A percentile compares a stretch with the other conserved stretches of the same genome.
These are phyloP conservation scores for Phytoseiulus persimilis DNA, from an alignment of 2,888 invertebrate genomes.

Conservation along the genomic window DNA sequence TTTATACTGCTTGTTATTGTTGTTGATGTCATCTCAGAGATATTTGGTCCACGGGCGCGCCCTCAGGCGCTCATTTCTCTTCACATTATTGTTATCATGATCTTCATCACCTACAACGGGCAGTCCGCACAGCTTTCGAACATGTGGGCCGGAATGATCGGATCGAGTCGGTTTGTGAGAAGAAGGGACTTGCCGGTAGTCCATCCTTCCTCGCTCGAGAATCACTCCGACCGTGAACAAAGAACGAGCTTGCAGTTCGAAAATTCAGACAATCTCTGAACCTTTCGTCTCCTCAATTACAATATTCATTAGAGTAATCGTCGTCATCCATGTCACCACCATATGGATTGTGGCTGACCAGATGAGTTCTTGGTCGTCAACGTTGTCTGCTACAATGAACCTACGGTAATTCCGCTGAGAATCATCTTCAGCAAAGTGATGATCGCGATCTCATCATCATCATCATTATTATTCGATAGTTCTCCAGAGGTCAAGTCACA, in stretches of 20 bases:
- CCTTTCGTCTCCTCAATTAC: neutral
- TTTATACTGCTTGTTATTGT: neutral
- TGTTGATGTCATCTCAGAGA: slow-evolving; percentile 18
- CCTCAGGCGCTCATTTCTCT: neutral
- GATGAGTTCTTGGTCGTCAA: neutral
- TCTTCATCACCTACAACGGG: neutral
- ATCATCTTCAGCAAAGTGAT: neutral
- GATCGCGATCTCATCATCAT: too few relatives aligned
- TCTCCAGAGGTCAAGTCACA: too few relatives aligned
- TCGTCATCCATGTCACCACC: neutral
- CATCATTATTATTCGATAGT: too few relatives aligned
- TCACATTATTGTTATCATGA: neutral
- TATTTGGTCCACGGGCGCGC: slow-evolving; percentile 39
- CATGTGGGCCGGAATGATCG: neutral
- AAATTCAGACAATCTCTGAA: neutral
- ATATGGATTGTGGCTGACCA: neutral
- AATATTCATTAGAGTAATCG: neutral
- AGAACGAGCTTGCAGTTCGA: neutral
- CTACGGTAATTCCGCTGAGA: neutral
- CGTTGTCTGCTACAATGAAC: neutral
- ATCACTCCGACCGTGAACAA: neutral
- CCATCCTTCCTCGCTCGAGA: neutral
- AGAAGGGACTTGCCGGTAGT: neutral
- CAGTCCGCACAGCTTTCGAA: neutral
- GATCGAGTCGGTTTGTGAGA: neutral